Percentiles rank a stretch among this genome's conserved stretches.
Conservation (phyloP, 2,797 vertebrate genomes). For the Clarias laeviceps region DNA sequence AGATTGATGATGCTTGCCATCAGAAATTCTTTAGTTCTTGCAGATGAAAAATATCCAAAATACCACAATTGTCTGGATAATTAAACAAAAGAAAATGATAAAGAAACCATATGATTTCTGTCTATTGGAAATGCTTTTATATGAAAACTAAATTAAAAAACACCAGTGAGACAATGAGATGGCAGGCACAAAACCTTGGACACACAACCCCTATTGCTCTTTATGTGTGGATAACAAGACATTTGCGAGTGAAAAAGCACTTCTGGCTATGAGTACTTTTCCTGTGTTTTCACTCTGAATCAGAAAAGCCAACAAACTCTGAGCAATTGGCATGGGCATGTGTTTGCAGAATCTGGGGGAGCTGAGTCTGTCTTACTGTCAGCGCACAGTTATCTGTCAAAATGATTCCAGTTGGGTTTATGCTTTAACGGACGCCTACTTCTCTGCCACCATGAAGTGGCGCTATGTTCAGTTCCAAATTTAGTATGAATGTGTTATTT, state of each 20-base stretch:
- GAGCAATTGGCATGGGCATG: constrained; percentile 41
- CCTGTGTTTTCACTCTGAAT: constrained; percentile 54
- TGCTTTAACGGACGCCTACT: constrained; percentile 49
- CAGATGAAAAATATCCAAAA: neutral
- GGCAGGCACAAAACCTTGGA: constrained; percentile 28
- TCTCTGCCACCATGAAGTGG: constrained; percentile 47
- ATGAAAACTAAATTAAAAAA: constrained; percentile 31
- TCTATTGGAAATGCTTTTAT: constrained; percentile 35
- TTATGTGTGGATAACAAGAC: constrained; percentile 44
- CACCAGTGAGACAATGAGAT: neutral
- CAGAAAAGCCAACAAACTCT: constrained; percentile 40
- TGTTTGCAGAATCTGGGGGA: constrained; percentile 56
- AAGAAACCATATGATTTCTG: constrained; percentile 35
- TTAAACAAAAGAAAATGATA: constrained; percentile 35
- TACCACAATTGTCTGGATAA: constrained; percentile 37
- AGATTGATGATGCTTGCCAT: neutral
- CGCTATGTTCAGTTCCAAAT: constrained; percentile 46
- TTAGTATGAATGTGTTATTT: constrained; percentile 61
- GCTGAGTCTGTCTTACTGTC: constrained; percentile 47
- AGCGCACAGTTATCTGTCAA: constrained; percentile 50
- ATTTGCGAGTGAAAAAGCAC: constrained; percentile 36
- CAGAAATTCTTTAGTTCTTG: neutral
- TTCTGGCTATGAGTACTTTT: constrained; percentile 47
- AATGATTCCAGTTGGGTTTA: constrained; percentile 54
- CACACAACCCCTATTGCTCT: constrained; percentile 23